Evolutionary conservation across 1,140 invertebrate species (phyloP), one percentile per base, ranked within the genome.

Genomic region (Drosophila neocordata): DNA sequence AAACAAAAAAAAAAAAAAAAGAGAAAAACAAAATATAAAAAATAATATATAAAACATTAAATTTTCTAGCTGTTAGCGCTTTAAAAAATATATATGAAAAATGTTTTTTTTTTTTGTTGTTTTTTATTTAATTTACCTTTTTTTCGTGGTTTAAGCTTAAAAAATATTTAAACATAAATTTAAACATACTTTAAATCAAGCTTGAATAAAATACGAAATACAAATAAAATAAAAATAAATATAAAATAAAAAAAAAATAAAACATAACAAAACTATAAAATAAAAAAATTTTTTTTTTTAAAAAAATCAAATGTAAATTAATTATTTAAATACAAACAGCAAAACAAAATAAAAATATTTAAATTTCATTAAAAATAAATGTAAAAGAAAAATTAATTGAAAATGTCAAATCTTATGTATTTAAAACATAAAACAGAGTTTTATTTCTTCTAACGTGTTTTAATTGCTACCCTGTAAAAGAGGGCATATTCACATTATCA

Each of bases 361-460:
- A 78, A 82, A 85, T 87, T 85, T 87, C 69, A 87, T 82, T 79
- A 77, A 69, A 85, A 87, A 85, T 87, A 82, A 87, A 87, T 79
- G 75, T 87, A 78, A 73, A 85, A 85, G 68, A 71, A 79, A 65
- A 63, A 20, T 20, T 20, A 20, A 48, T 48, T 20, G 41, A 48
- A 48, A 20, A 48, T 48, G 41, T 48, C 18, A 48, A 48, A 48
- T 2, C 8, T 20, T 18, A 48, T 48, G 27, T 31, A 31, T 31
- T 15, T 48, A n/a, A n/a, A n/a, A 48, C 18, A 48, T 48, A 20
- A 48, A 48, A 20, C 2, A 18, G 8, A 20, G 3, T 18, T 20
- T 20, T 48, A 11, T 20, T 20, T 4, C 15, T 12, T 2, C 7
- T 9, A 15, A 3, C 8, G 15, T 4, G 7, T 9, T 3, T 18